Evolutionary conservation across 2,113 vertebrate species (phyloP).

Genomic region (Chrysemys picta): DNA sequence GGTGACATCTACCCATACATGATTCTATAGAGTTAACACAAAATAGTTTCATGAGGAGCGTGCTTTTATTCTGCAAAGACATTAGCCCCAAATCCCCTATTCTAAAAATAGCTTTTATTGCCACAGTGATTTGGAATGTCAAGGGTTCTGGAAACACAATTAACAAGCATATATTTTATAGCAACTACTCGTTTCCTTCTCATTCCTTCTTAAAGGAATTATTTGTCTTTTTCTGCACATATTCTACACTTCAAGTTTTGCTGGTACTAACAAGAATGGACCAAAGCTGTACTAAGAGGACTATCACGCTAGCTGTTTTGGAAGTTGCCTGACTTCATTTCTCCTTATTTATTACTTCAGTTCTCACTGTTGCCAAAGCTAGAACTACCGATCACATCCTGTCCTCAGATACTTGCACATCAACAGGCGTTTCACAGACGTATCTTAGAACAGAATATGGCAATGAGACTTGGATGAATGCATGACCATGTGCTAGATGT

Average conservation of each 20-base stretch:
- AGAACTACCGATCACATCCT: neutral
- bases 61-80: neutral
- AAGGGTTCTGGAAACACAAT: neutral
- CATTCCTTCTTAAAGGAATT: neutral
- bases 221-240: neutral
- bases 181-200: neutral
- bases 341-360: neutral
- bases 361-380: neutral
- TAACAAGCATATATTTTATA: neutral
- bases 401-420: neutral
- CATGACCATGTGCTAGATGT: accelerated
- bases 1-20: slow-evolving; percentile 93
- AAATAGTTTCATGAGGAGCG: neutral
- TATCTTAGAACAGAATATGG: neutral
- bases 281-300: neutral
- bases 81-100: neutral
- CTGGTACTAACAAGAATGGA: neutral
- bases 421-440: neutral
- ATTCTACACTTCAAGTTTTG: neutral
- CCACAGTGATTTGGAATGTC: neutral
- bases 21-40: slow-evolving; percentile 78
- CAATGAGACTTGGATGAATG: neutral
- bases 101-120: neutral
- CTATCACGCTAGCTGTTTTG: neutral
- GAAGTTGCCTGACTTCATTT: neutral